These are phyloP conservation scores for Fratercula arctica DNA, from an alignment of 2,797 vertebrate species.

Conservation along the genomic window DNA sequence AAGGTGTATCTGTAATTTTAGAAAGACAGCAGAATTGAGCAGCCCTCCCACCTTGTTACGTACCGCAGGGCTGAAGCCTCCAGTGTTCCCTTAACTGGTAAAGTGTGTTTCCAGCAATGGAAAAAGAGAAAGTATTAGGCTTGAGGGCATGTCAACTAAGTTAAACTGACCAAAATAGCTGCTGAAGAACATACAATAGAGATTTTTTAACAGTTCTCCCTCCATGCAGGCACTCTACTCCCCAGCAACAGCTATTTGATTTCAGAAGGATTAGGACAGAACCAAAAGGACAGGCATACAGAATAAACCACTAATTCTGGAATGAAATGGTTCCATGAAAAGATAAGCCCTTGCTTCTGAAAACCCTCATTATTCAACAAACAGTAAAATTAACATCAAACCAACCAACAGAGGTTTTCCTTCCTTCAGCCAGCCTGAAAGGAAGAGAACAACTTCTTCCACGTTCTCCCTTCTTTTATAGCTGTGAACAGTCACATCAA, in stretches of 20 bases:
- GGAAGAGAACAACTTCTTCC: neutral
- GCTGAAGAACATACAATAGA: neutral
- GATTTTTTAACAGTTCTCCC: neutral
- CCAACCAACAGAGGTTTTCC: neutral
- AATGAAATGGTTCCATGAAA: neutral
- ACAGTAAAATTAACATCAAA: neutral
- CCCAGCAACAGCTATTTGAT: neutral
- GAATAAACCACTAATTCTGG: neutral
- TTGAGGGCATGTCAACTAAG: neutral
- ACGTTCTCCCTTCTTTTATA: neutral
- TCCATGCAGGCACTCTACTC: neutral
- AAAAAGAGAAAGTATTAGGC: neutral
- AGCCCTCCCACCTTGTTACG: neutral
- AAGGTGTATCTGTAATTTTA: neutral
- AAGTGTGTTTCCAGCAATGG: neutral
- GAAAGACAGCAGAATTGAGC: neutral
- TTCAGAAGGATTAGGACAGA: neutral
- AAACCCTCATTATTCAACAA: neutral
- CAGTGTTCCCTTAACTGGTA: neutral
- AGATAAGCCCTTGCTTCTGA: neutral
- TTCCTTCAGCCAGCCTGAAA: neutral
- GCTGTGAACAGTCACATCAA: neutral
- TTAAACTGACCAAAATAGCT: neutral
- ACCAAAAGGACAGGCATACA: neutral
- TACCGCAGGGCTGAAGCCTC: neutral